phyloP scores from a whole-genome alignment of 2,113 vertebrate genomes.

The Scatophagus argus region DNA sequence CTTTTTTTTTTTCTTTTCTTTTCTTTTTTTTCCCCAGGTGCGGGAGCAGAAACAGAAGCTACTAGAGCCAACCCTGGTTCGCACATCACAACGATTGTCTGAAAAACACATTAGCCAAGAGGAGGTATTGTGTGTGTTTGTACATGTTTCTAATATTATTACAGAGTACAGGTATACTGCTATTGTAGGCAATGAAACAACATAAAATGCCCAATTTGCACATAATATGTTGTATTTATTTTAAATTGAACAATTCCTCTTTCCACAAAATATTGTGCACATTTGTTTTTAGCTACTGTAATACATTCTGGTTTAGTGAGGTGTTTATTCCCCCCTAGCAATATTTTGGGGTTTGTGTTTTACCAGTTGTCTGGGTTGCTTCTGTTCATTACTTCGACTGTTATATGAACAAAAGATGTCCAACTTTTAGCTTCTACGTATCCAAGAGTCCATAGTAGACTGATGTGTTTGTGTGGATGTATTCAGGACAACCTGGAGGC shows the following conservation, averaged over 20 bases:
- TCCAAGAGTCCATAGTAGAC: not conserved
- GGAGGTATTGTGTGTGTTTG: slow-evolving; percentile 82
- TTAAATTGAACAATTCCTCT: too few relatives aligned
- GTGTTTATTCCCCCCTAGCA: not conserved
- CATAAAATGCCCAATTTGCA: not conserved
- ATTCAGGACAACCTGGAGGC: slow-evolving; percentile 82
- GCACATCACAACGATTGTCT: slow-evolving; percentile 85
- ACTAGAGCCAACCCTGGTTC: slow-evolving; percentile 84
- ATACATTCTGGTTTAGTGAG: not conserved
- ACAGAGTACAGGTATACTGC: not conserved
- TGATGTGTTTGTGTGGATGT: slow-evolving; percentile 26
- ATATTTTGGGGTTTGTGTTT: not conserved
- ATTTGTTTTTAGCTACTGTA: not conserved
- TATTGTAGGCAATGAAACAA: not conserved
- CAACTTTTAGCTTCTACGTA: not conserved
- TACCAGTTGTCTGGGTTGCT: not conserved
- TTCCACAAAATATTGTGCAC: not conserved
- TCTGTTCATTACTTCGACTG: not conserved
- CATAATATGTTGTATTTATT: too few relatives aligned
- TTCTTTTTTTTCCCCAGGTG: slow-evolving; percentile 79
- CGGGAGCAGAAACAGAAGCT: slow-evolving; percentile 88
- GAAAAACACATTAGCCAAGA: slow-evolving; percentile 79
- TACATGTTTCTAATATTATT: not conserved
- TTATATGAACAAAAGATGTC: not conserved
- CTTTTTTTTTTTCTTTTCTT: not conserved